Evolutionary conservation across 2,797 vertebrate species (phyloP), one percentile per base, ranked within the genome.

Genomic region (Lepidocolaptes lacrymiger): DNA sequence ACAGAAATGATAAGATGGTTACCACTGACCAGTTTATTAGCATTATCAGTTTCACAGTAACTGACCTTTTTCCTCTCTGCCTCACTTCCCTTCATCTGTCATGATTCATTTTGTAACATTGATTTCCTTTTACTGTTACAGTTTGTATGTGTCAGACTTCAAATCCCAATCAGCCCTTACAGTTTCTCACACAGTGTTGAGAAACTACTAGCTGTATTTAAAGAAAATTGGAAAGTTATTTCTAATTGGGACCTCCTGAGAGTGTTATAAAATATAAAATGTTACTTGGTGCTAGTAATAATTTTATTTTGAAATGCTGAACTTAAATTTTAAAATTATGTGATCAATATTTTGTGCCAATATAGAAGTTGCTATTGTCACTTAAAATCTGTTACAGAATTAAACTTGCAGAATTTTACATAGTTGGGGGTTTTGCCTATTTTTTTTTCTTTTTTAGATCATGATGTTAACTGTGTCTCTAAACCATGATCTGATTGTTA

Each of bases 71-170:
- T 66, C 59, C 28, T 85, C 44, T 83, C 56, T 0, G 8, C 39
- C 81, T 83, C 87, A 67, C 18, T 93, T 76, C 71, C 73, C 37
- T 72, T 96, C 24, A 91, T 83, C 77, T 95, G 92, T 94, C 95
- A 91, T 94, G 89, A 96, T 95, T 94, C 59, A 97, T 96, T 95
- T 95, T 88, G 74, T 82, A 64, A 62, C 44, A 96, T 95, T 85
- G 93, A 95, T 97, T 95, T 97, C 73, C 91, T 95, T 96, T 92
- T 94, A 95, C 88, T 78, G 2, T 82, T 79, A 55, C 59, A 79
- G 83, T 63, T 79, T 30, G n/a, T 86, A 73, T 88, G 94, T 86
- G 74, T 66, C 80, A 96, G 63, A 78, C 90, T 88, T 93, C 77
- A 95, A 90, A 94, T 91, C 74, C 46, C 85, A 84, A 84, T 95